These are phyloP conservation scores for Pampus argenteus DNA, from an alignment of 2,797 vertebrate species.

Conservation along the genomic window DNA sequence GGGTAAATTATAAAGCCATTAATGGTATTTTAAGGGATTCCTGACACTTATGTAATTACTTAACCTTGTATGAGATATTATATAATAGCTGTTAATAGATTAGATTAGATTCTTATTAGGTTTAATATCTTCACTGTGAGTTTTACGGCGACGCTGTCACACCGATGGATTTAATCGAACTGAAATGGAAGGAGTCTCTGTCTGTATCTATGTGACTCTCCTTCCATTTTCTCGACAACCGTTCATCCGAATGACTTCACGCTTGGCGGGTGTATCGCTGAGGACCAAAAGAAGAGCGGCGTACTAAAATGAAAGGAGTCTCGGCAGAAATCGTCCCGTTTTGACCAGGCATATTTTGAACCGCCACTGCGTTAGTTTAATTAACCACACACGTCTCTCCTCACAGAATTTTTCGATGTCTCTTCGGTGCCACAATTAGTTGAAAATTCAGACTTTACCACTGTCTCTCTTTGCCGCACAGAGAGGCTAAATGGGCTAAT, in stretches of 20 bases:
- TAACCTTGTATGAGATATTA: background rate
- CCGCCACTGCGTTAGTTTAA: too few relatives aligned
- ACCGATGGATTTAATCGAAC: constrained; percentile 12
- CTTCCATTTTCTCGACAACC: too few relatives aligned
- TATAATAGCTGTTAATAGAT: constrained; percentile 17
- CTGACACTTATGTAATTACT: constrained; percentile 9
- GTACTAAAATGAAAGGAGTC: too few relatives aligned
- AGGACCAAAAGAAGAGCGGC: too few relatives aligned
- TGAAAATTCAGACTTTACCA: constrained; percentile 14
- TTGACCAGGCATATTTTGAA: too few relatives aligned
- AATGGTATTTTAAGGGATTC: background rate
- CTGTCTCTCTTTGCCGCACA: background rate
- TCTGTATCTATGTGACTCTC: too few relatives aligned
- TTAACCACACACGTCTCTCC: too few relatives aligned
- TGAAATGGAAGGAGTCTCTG: too few relatives aligned
- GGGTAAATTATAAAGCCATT: too few relatives aligned
- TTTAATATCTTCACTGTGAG: constrained; percentile 12
- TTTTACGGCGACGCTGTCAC: constrained; percentile 22
- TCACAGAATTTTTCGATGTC: background rate
- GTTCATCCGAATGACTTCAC: too few relatives aligned
- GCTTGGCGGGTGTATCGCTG: too few relatives aligned
- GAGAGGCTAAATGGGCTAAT: constrained; percentile 26
- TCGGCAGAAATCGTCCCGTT: too few relatives aligned
- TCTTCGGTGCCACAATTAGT: constrained; percentile 4
- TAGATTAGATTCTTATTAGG: constrained; percentile 4